Percentiles rank a stretch among this genome's conserved stretches.
Evolutionary conservation across 1,140 invertebrate genomes (phyloP).

Genomic region (Trachymyrmex septentrionalis): DNA sequence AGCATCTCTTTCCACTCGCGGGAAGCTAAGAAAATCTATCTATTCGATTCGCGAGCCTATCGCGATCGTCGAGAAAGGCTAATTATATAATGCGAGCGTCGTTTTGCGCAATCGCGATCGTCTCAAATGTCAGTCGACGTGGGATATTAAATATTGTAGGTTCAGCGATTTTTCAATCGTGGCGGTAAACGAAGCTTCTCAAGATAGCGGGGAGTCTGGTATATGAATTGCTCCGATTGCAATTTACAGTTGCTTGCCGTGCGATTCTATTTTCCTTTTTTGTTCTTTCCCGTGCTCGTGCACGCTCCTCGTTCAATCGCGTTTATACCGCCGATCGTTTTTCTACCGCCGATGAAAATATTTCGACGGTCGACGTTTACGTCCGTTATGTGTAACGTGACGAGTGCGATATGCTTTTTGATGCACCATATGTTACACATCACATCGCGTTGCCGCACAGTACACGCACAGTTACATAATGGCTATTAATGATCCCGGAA

Average conservation of each 20-base stretch:
- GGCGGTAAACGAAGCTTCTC: not conserved
- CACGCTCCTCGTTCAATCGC: not conserved
- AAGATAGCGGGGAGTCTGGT: not conserved
- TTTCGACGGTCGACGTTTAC: constrained; percentile 23
- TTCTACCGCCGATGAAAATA: constrained; percentile 11
- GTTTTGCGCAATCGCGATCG: constrained; percentile 41
- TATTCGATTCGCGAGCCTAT: not conserved
- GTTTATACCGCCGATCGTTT: not conserved
- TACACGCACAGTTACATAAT: constrained; percentile 33
- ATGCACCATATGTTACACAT: not conserved
- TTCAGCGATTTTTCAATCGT: constrained; percentile 14
- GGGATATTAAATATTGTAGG: constrained; percentile 31
- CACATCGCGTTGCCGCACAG: not conserved
- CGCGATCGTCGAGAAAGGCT: constrained; percentile 31
- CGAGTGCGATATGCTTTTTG: not conserved
- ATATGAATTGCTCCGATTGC: not conserved
- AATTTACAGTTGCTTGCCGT: not conserved
- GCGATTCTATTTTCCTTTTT: constrained; percentile 29
- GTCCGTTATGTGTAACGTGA: not conserved
- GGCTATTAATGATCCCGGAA: not conserved
- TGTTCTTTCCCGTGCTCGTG: not conserved
- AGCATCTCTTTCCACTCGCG: constrained; percentile 23
- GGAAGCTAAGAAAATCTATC: not conserved
- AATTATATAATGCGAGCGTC: constrained; percentile 48
- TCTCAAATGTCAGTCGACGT: constrained; percentile 46